Evolutionary conservation across 2,888 invertebrate genomes (phyloP).

Genomic region (Melitaea athalia): DNA sequence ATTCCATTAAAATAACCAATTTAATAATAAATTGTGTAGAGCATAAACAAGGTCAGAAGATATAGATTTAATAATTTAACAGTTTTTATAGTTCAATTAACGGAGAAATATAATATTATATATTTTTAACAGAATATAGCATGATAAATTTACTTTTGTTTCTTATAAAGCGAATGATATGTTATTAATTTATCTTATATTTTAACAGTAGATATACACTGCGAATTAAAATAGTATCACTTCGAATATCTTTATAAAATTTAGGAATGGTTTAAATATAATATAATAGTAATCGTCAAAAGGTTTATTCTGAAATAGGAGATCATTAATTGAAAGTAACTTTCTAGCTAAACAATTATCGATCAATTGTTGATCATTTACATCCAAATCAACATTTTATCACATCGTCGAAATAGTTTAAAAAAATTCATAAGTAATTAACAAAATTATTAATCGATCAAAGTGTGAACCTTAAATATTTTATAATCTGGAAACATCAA

Average conservation of each 20-base stretch:
- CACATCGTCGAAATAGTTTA: not conserved
- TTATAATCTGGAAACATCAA: slow-evolving; percentile 20
- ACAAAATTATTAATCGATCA: not conserved
- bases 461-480: slow-evolving; percentile 14
- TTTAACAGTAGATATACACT: slow-evolving; percentile 51
- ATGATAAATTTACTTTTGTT: slow-evolving; percentile 49
- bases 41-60: slow-evolving; percentile 24
- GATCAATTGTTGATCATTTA: not conserved
- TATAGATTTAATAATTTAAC: slow-evolving; percentile 30
- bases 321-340: slow-evolving; percentile 4
- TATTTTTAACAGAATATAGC: slow-evolving; percentile 47
- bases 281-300: slow-evolving; percentile 7
- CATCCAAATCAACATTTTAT: not conserved
- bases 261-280: slow-evolving; percentile 52
- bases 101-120: slow-evolving; percentile 32
- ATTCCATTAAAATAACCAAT: slow-evolving; percentile 1
- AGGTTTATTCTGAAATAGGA: slow-evolving; percentile 7
- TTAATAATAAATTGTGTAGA: slow-evolving; percentile 9
- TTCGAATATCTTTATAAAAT: slow-evolving; percentile 51
- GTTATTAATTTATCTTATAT: slow-evolving; percentile 67
- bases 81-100: slow-evolving; percentile 34
- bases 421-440: not conserved
- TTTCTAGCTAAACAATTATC: not conserved
- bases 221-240: slow-evolving; percentile 68
- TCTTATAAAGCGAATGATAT: slow-evolving; percentile 82